Conservation (phyloP, 2,113 vertebrate genomes). For the Podarcis cretensis region DNA sequence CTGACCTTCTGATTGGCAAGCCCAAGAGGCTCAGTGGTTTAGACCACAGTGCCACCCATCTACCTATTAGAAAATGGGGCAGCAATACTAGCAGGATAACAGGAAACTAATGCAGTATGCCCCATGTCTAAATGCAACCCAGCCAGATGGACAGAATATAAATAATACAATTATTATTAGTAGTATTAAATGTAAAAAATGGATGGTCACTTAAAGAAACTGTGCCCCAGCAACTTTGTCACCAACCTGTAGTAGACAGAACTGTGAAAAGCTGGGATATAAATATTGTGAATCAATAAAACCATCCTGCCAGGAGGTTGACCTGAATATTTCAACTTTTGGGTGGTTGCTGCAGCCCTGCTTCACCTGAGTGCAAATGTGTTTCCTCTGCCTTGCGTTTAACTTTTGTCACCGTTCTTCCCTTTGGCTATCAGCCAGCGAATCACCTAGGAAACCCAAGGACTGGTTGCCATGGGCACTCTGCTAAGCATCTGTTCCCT, state of each 20-base stretch:
- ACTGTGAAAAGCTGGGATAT: neutral
- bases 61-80: no score
- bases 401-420: slow-evolving; percentile 55
- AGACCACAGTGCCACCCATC: no score
- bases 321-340: neutral
- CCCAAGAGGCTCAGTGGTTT: no score
- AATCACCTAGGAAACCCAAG: slow-evolving; percentile 72
- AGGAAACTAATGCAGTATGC: no score
- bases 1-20: no score
- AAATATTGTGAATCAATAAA: neutral
- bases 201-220: neutral
- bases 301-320: neutral
- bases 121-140: no score
- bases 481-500: slow-evolving; percentile 37
- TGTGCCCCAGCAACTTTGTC: neutral
- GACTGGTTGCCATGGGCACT: slow-evolving; percentile 70
- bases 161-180: no score
- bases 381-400: slow-evolving; percentile 39
- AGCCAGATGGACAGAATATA: no score
- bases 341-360: neutral
- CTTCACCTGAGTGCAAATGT: slow-evolving; percentile 37
- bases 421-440: slow-evolving; percentile 51
- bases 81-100: no score
- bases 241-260: neutral
- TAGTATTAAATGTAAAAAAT: neutral